Percentiles rank a stretch among this genome's conserved stretches.
Evolutionary conservation across 2,797 vertebrate genomes (phyloP).

Genomic region (Eulemur rubriventer): DNA sequence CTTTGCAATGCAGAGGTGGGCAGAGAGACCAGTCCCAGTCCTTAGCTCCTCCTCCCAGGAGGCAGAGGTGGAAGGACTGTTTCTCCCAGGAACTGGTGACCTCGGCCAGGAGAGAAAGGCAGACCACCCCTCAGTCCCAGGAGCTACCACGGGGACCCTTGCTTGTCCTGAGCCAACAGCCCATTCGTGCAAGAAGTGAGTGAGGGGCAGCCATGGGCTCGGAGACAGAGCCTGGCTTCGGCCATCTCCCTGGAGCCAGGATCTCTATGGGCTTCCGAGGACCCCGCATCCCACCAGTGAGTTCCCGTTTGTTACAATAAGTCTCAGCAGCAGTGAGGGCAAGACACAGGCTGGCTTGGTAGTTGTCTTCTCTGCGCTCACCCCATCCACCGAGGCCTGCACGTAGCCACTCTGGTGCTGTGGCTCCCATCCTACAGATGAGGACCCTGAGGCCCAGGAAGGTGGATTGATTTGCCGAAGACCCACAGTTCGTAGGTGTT

Average conservation of each 20-base stretch:
- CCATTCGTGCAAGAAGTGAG: not conserved
- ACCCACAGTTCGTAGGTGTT: not conserved
- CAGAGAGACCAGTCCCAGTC: not conserved
- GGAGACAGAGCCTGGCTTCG: not conserved
- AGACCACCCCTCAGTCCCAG: not conserved
- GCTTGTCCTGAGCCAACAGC: not conserved
- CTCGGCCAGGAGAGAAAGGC: not conserved
- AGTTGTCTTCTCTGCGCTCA: not conserved
- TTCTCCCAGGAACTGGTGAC: not conserved
- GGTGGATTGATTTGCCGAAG: not conserved
- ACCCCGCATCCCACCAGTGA: not conserved
- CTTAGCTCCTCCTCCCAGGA: not conserved
- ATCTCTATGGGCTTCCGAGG: not conserved
- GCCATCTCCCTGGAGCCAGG: not conserved
- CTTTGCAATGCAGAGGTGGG: not conserved
- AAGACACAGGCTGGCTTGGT: not conserved
- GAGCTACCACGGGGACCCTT: not conserved
- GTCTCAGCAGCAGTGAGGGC: not conserved
- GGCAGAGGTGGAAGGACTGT: not conserved
- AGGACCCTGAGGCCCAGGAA: not conserved
- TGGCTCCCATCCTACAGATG: not conserved
- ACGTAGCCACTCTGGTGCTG: rapidly evolving
- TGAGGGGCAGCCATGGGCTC: not conserved
- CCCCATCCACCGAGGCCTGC: not conserved
- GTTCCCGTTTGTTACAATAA: not conserved